phyloP scores from a whole-genome alignment of 2,797 vertebrate species.

The Cirrhinus molitorella region DNA sequence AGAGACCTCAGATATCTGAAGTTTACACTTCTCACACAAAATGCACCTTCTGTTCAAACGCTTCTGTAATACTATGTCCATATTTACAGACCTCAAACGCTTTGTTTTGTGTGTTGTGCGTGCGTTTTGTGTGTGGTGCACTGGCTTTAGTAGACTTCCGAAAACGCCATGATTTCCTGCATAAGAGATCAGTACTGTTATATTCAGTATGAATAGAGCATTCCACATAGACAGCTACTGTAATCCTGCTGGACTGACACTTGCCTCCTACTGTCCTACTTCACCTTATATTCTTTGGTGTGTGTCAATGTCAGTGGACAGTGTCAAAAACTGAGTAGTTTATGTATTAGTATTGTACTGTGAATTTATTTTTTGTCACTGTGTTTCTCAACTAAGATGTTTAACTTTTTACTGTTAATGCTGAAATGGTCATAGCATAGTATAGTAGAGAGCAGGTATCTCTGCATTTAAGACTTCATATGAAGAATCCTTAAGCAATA shows the following conservation, averaged over 20 bases:
- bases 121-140: not conserved
- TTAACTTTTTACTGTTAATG: not conserved
- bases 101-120: not conserved
- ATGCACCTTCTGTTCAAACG: not conserved
- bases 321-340: not conserved
- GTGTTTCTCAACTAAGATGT: not conserved
- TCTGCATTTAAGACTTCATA: conserved; percentile 25
- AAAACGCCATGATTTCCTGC: not conserved
- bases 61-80: not conserved
- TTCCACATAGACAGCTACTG: not conserved
- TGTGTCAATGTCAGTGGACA: not conserved
- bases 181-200: not conserved
- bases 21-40: not conserved
- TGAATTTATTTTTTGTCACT: not conserved
- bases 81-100: not conserved
- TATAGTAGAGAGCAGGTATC: conserved; percentile 21
- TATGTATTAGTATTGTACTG: not conserved
- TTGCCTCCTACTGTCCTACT: not conserved
- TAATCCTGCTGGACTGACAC: not conserved
- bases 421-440: not conserved
- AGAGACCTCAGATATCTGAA: not conserved
- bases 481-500: conserved; percentile 4
- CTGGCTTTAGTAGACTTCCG: not conserved
- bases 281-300: not conserved
- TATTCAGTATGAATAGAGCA: not conserved